Evolutionary conservation across 2,113 vertebrate species (phyloP).

Genomic region (Brienomyrus brachyistius): DNA sequence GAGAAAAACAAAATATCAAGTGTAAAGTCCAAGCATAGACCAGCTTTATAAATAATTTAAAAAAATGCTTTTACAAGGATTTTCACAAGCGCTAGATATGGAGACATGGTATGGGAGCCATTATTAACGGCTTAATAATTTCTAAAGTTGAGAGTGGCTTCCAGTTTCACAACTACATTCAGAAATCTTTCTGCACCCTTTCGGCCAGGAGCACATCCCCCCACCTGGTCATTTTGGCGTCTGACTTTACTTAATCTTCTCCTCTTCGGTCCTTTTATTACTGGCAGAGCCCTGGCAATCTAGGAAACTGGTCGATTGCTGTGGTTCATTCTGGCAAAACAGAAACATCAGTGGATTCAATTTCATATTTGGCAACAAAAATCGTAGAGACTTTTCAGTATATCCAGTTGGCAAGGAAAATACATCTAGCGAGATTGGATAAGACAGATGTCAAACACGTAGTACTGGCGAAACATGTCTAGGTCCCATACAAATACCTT

Average conservation of each 20-base stretch:
- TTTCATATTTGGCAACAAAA: neutral
- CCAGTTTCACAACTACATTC: neutral
- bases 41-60: neutral
- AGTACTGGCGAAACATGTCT: neutral
- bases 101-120: neutral
- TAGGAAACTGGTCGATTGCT: neutral
- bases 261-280: neutral
- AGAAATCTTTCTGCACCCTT: neutral
- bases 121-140: neutral
- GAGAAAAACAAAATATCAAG: neutral
- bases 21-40: neutral
- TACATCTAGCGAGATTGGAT: neutral
- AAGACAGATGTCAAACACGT: neutral
- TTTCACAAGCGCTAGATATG: neutral
- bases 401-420: neutral
- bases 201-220: neutral
- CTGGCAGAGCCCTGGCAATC: neutral
- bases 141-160: neutral
- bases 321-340: neutral
- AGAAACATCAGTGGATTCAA: neutral
- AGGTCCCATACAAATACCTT: neutral
- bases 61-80: neutral
- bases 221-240: constrained; percentile 18
- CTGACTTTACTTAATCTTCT: neutral
- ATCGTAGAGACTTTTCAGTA: neutral